Base-by-base conservation (phyloP, 2,888 invertebrate species). In the Mactromeris polynyma region DNA sequence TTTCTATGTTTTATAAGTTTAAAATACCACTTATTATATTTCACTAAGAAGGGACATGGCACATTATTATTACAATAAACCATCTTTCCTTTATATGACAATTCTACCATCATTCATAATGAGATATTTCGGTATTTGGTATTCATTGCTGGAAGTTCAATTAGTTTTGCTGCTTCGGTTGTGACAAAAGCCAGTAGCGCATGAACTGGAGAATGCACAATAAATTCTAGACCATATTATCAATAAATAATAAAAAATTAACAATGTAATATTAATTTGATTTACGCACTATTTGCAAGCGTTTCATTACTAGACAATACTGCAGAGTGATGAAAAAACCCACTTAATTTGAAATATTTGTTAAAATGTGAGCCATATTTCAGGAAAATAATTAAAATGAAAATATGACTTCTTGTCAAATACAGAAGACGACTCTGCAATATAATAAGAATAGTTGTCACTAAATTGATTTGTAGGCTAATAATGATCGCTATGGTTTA, bases 331-430 rank as follows among this genome's bases (percentile, higher is more conserved):
- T 73, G 19, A 73, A 73, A 73, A 36, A 17, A 14, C 33, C 26
- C 33, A 73, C 73, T 33, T 17, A 6, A 73, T 73, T 36, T 33
- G 1, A 33, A 17, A 33, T 73, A 36, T 36, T 73, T 73, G 73
- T 73, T 73, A 73, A 73, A 36, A 73, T 73, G 73, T 73, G 73
- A 36, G 36, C 73, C 73, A 73, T 36, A 73, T 73, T 33, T 73
- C 73, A 73, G 17, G 73, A 73, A 73, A 36, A 73, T 73, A 73
- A 73, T 73, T 73, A 73, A 73, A 73, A 73, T 73, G 17, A 73
- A 36, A 73, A 73, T 73, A 73, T 73, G 73, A 73, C 36, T 36
- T 26, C 73, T 33, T 19, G 73, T 36, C 73, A 73, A 73, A 33
- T 36, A 33, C 17, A 2, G 9, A 26, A 73, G 73, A 36, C 26